Percentiles rank a stretch among this genome's conserved stretches.
phyloP scores from a whole-genome alignment of 2,888 invertebrate species.

The Ophion ellenae region DNA sequence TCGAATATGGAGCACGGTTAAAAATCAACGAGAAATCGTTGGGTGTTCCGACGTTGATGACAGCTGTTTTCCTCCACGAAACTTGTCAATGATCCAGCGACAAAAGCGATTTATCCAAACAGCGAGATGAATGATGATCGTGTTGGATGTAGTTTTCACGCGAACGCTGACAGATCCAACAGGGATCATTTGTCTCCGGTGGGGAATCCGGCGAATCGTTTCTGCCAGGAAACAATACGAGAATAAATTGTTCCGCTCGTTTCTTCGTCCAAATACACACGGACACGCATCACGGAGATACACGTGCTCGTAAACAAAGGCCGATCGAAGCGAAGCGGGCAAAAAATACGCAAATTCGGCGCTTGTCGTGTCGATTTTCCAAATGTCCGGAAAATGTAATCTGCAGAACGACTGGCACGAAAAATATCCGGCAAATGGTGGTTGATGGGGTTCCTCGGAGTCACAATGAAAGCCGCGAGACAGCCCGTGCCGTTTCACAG shows the following conservation, averaged over 20 bases:
- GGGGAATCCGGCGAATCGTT: slow-evolving; percentile 20
- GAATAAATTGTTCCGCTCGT: slow-evolving; percentile 29
- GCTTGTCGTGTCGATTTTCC: slow-evolving; percentile 65
- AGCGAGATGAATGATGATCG: slow-evolving; percentile 19
- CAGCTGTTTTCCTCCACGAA: slow-evolving; percentile 12
- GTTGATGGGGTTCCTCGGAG: slow-evolving; percentile 40
- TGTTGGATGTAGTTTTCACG: slow-evolving; percentile 5
- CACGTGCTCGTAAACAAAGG: neutral
- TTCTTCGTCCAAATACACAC: slow-evolving; percentile 4
- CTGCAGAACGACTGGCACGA: slow-evolving; percentile 49
- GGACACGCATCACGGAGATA: neutral
- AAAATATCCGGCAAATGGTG: slow-evolving; percentile 23
- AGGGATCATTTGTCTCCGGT: slow-evolving; percentile 44
- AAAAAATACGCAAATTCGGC: slow-evolving; percentile 47
- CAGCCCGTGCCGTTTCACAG: slow-evolving; percentile 18
- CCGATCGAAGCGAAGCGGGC: slow-evolving; percentile 22
- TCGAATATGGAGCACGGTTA: too few relatives aligned
- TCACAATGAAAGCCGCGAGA: slow-evolving; percentile 63
- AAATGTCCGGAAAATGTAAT: slow-evolving; percentile 62
- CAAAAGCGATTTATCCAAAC: slow-evolving; percentile 43
- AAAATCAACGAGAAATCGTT: neutral
- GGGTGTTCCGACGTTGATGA: neutral
- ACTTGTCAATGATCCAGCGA: slow-evolving; percentile 1
- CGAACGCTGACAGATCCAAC: slow-evolving; percentile 26
- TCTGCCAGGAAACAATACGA: slow-evolving; percentile 38